phyloP scores from a whole-genome alignment of 2,888 invertebrate genomes.

The Dicycla oo region DNA sequence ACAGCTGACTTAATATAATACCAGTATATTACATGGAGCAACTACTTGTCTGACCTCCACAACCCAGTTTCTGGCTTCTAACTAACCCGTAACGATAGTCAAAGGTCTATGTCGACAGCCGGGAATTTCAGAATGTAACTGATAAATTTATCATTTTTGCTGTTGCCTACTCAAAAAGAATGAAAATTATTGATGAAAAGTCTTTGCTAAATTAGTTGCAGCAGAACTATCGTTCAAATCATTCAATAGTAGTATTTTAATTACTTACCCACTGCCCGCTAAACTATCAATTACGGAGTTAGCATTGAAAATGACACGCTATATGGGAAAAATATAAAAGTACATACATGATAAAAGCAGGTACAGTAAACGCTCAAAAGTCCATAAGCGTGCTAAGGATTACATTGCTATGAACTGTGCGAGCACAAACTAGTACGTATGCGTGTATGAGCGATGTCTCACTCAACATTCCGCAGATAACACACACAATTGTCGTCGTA shows the following conservation, averaged over 20 bases:
- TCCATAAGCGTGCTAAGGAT: no score
- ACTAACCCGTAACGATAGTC: not conserved
- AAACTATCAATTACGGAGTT: slow-evolving; percentile 41
- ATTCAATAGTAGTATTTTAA: slow-evolving; percentile 46
- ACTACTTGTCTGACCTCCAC: not conserved
- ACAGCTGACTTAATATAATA: not conserved
- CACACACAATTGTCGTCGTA: no score
- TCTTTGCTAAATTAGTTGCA: slow-evolving; percentile 8
- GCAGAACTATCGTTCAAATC: slow-evolving; percentile 18
- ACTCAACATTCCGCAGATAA: no score
- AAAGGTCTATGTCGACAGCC: no score
- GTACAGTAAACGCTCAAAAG: no score
- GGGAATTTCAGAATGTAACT: not conserved
- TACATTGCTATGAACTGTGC: no score
- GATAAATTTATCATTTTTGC: not conserved
- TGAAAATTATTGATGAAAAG: no score
- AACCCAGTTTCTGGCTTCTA: not conserved
- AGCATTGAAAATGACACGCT: slow-evolving; percentile 33
- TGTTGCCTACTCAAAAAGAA: no score
- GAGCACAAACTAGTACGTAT: no score
- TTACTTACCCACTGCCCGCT: slow-evolving; percentile 41
- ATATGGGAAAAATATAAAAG: not conserved
- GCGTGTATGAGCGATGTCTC: no score
- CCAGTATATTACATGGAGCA: not conserved
- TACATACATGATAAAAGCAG: not conserved